Evolutionary conservation across 2,797 vertebrate genomes (phyloP), one percentile per base, ranked within the genome.

Genomic region (Pachyuromys duprasi): DNA sequence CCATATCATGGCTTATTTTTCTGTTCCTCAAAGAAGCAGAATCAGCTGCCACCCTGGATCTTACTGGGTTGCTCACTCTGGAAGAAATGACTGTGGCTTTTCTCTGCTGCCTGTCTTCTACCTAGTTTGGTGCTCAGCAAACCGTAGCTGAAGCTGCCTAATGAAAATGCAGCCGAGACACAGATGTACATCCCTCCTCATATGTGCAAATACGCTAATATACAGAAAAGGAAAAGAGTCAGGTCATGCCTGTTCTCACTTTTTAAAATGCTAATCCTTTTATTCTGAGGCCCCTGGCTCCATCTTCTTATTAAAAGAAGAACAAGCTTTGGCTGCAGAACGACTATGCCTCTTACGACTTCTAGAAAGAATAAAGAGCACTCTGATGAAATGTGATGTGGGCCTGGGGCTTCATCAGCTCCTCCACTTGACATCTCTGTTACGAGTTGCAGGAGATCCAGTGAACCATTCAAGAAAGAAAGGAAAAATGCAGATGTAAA

Each of bases 381-480:
- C 31, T 76, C 55, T 72, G 88, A 80, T 95, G 94, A 93, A 78
- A 79, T 84, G 75, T 0, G 6, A 76, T 17, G 11, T 0, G 0
- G 65, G 75, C 15, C 74, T 28, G 4, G 60, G 76, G n/a, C 39
- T 89, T 42, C 74, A 89, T 75, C 94, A 22, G 0, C 83, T 49
- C 69, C 89, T 55, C 28, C 49, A 28, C 83, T 12, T 82, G 94
- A 95, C 93, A 69, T 90, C 95, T 94, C 84, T 88, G 63, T 86
- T 94, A 86, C 1, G 49, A 95, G 67, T 70, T 78, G 33, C 84
- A 89, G 55, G 87, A 88, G 81, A 70, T 79, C 24, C 75, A 15
- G 84, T 2, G 28, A 84, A 69, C 53, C 31, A 2, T 62, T 90
- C 17, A 5, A 74, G 88, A 65, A 55, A 24, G 49, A 82, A 86